These are phyloP conservation scores for Lasioglossum vierecki DNA, from an alignment of 2,888 invertebrate species.

Conservation along the genomic window DNA sequence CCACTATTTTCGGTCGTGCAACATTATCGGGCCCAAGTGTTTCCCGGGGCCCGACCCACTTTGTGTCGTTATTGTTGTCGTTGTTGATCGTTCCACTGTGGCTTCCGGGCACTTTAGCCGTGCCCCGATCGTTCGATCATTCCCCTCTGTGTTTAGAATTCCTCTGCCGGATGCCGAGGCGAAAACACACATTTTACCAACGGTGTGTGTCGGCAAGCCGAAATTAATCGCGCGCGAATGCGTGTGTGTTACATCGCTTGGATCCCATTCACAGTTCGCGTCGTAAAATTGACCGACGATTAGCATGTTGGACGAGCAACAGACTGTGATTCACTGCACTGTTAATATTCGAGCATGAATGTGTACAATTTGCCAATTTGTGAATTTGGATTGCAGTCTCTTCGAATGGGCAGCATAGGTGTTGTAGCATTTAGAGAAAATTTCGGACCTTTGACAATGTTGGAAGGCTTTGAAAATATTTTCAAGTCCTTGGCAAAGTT, in stretches of 20 bases:
- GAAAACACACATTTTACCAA: background rate
- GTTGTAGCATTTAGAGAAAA: background rate
- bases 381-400: background rate
- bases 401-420: background rate
- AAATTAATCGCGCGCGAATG: slow-evolving; percentile 7
- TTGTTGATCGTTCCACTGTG: slow-evolving; percentile 9
- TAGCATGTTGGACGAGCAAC: background rate
- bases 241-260: background rate
- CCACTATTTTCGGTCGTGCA: background rate
- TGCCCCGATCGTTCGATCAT: slow-evolving; percentile 23
- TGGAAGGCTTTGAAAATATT: no score
- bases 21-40: slow-evolving; percentile 1
- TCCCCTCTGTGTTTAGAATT: slow-evolving; percentile 22
- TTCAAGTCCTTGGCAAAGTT: no score
- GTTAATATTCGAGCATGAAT: background rate
- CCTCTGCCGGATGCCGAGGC: background rate
- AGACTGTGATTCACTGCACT: background rate
- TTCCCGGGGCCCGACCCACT: slow-evolving; percentile 33
- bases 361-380: background rate
- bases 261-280: background rate
- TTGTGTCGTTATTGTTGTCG: slow-evolving; percentile 17
- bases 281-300: background rate
- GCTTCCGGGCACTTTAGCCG: slow-evolving; percentile 42
- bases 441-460: background rate
- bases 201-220: background rate